phyloP scores from a whole-genome alignment of 2,113 vertebrate species.

The Poicephalus meyeri region DNA sequence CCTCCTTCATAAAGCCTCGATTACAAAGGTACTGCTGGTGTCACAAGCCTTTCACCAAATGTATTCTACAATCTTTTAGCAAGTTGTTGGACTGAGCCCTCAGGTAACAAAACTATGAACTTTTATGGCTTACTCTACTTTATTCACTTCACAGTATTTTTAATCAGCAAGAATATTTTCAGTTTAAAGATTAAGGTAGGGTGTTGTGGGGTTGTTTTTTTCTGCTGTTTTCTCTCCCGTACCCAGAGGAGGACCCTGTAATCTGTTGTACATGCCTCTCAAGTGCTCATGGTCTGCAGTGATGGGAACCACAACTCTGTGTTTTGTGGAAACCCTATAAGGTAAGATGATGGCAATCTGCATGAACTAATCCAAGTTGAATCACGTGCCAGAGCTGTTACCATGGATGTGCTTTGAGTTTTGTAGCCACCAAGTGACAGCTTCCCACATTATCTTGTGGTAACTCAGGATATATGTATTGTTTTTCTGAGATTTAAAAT shows the following conservation, averaged over 20 bases:
- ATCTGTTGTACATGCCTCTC: neutral
- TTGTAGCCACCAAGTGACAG: neutral
- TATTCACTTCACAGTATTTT: neutral
- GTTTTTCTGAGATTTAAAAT: neutral
- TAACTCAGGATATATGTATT: neutral
- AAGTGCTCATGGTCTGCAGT: neutral
- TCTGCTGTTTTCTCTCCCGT: neutral
- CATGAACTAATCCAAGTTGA: neutral
- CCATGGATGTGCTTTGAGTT: neutral
- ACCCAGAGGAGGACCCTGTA: neutral
- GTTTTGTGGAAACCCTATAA: neutral
- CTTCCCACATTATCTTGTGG: neutral
- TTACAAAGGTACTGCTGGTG: neutral
- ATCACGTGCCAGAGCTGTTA: neutral
- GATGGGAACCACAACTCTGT: neutral
- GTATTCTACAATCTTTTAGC: neutral
- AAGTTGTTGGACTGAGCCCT: neutral
- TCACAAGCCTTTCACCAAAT: neutral
- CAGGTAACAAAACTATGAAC: neutral
- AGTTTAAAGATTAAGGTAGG: neutral
- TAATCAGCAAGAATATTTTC: neutral
- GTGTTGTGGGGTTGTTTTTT: neutral
- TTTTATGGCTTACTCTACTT: neutral
- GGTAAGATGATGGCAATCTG: neutral
- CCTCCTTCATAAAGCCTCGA: neutral